Conservation (phyloP, 1,140 invertebrate species). For the Conopomorpha cramerella region DNA sequence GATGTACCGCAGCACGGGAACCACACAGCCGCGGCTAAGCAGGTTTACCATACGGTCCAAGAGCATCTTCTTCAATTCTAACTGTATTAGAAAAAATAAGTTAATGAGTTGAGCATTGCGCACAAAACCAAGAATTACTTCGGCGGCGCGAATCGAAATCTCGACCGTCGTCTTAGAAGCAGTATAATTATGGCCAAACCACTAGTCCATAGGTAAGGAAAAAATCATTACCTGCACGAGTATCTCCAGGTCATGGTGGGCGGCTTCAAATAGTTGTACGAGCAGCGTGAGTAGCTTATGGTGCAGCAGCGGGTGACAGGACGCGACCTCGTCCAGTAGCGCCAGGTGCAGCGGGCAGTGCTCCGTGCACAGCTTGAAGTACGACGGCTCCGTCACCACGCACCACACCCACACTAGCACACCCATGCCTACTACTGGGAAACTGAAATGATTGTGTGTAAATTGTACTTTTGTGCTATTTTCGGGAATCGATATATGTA, state of each 20-base stretch:
- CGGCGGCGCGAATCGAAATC: too few relatives aligned
- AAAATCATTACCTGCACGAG: constrained; percentile 92
- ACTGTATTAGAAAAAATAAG: too few relatives aligned
- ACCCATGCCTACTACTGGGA: constrained; percentile 92
- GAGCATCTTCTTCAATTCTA: constrained; percentile 97
- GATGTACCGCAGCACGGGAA: constrained; percentile 95
- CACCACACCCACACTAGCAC: constrained; percentile 94
- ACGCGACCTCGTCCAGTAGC: constrained; percentile 93
- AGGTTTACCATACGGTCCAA: constrained; percentile 97
- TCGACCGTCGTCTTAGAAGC: too few relatives aligned
- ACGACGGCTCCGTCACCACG: constrained; percentile 92
- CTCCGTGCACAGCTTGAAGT: constrained; percentile 96
- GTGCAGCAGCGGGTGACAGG: constrained; percentile 88
- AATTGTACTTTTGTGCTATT: too few relatives aligned
- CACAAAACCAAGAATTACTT: too few relatives aligned
- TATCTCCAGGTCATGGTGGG: constrained; percentile 96
- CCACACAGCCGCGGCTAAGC: constrained; percentile 89
- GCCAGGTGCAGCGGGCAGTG: constrained; percentile 95
- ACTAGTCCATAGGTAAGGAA: too few relatives aligned
- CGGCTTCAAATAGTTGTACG: constrained; percentile 89
- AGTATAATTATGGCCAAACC: too few relatives aligned
- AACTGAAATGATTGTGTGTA: too few relatives aligned
- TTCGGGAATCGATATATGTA: too few relatives aligned
- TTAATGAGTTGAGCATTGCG: too few relatives aligned
- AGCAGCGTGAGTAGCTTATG: constrained; percentile 84